Percentiles rank a stretch among this genome's conserved stretches.
Evolutionary conservation across 2,888 invertebrate species (phyloP).

Genomic region (Heliconius aoede): DNA sequence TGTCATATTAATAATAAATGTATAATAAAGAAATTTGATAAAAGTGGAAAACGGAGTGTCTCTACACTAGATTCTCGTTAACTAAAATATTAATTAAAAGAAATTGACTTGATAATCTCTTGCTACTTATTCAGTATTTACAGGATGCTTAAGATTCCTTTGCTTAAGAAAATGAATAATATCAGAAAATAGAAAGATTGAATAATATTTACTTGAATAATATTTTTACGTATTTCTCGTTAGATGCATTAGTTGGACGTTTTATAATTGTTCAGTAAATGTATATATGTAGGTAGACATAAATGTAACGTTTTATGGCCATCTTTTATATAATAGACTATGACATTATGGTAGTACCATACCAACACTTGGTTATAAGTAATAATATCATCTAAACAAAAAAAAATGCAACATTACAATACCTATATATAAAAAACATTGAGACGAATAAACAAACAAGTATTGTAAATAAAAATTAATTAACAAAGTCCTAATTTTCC

Average conservation of each 20-base stretch:
- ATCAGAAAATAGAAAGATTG: neutral
- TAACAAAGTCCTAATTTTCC: conserved; percentile 74
- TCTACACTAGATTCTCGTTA: neutral
- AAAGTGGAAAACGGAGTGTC: neutral
- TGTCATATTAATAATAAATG: neutral
- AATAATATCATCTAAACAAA: neutral
- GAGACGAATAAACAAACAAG: conserved; percentile 29
- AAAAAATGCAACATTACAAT: neutral
- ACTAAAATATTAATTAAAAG: too few species aligned
- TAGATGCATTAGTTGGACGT: neutral
- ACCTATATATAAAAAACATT: neutral
- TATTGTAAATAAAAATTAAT: conserved; percentile 66
- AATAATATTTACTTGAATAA: neutral
- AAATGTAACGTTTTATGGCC: too few species aligned
- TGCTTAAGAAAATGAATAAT: neutral
- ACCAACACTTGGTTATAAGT: neutral
- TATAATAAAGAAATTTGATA: neutral
- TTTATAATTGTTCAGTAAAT: neutral
- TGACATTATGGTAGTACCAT: too few species aligned
- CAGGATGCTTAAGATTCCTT: neutral
- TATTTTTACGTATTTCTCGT: too few species aligned
- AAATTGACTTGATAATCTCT: neutral
- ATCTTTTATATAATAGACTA: too few species aligned
- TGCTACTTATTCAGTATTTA: neutral
- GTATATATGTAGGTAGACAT: too few species aligned